Base-by-base conservation (phyloP, 2,797 vertebrate species). In the Anabas testudineus region DNA sequence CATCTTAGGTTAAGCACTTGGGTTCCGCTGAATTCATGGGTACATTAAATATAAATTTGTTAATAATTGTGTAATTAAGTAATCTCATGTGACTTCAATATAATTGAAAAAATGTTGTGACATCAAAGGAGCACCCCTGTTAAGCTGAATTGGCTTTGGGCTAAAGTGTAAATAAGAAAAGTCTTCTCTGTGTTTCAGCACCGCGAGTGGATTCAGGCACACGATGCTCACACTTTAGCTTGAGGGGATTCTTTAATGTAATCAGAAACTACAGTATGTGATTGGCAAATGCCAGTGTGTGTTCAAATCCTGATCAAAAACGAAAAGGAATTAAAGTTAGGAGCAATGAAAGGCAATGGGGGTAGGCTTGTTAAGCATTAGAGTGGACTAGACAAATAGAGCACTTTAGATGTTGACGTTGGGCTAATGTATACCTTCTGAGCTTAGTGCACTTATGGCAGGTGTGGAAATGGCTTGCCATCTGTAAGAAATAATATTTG, bases 41-140 rank as follows among this genome's bases (percentile, higher is more conserved):
- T 49, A 80, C 84, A 91, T 91, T 91, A 79, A 83, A 82, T 81
- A 87, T 91, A 64, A 89, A 90, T 92, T 78, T 82, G 70, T 72
- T 90, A 88, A 92, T 91, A 92, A 91, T 92, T 76, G 82, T 66
- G 73, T 85, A 85, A 89, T 93, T 90, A 88, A 90, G 90, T 85
- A 83, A 90, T 88, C 80, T 80, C 60, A 41, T 75, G 83, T 84
- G 89, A 90, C 81, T 78, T 62, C 32, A 59, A 67, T 71, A 54
- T 88, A 87, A 91, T 87, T 81, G 83, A 86, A 89, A 89, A 86
- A 83, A 39, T 64, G 80, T 79, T 71, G 78, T 1, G 45, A 82
- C 82, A 90, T 87, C 84, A 86, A 86, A 87, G 76, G 21, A 10
- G 76, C 12, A 32, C 67, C 70, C 36, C 51, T 58, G 78, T 78